These are phyloP conservation scores for Micromussa lordhowensis DNA, from an alignment of 92 coral and sea anemone genomes.

Conservation along the genomic window DNA sequence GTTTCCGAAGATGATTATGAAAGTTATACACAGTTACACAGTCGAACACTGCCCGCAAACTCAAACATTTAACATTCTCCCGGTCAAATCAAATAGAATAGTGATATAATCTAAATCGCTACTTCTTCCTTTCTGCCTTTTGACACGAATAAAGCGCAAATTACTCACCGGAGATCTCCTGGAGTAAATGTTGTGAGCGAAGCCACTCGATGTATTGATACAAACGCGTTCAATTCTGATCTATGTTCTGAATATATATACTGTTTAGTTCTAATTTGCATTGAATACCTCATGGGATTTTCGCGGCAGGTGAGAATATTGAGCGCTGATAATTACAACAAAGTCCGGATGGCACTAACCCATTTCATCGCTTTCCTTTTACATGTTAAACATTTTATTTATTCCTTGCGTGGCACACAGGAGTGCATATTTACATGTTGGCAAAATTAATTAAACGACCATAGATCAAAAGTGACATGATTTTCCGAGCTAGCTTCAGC, in stretches of 20 bases:
- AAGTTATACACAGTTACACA: not conserved
- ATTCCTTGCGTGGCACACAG: slow-evolving; percentile 35
- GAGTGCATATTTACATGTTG: slow-evolving; percentile 29
- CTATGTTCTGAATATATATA: slow-evolving; percentile 34
- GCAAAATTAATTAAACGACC: slow-evolving; percentile 47
- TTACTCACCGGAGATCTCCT: slow-evolving; percentile 16
- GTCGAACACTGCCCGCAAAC: not conserved
- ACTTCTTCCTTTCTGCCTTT: not conserved
- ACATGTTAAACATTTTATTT: slow-evolving; percentile 52
- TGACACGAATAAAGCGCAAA: not conserved
- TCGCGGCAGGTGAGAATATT: slow-evolving; percentile 41
- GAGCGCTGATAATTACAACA: slow-evolving; percentile 29
- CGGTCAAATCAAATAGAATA: not conserved
- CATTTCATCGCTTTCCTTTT: slow-evolving; percentile 46
- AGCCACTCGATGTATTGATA: slow-evolving; percentile 32
- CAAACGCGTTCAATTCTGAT: slow-evolving; percentile 27
- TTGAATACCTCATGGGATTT: slow-evolving; percentile 38
- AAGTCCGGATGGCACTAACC: slow-evolving; percentile 45
- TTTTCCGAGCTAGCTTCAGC: slow-evolving; percentile 42
- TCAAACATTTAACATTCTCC: not conserved
- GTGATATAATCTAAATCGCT: not conserved
- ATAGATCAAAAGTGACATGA: slow-evolving; percentile 44
- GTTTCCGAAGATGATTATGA: not conserved
- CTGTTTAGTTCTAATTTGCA: slow-evolving; percentile 44
- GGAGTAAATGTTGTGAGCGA: not conserved